These are phyloP conservation scores for Bombus balteatus DNA, from an alignment of 1,140 invertebrate species.

Conservation along the genomic window DNA sequence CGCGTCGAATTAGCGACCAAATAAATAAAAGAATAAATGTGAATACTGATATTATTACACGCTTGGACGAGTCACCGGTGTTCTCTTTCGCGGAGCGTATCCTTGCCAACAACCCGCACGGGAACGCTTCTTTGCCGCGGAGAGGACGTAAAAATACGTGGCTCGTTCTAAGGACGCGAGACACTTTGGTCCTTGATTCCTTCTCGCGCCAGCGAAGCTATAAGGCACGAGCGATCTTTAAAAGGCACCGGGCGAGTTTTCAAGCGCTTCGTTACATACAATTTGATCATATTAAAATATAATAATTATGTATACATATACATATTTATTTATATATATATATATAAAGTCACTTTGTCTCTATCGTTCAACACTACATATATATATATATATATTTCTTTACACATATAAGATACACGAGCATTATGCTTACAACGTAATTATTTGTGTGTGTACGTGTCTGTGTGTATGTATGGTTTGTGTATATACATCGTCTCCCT, in stretches of 20 bases:
- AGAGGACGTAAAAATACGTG: conserved; percentile 14
- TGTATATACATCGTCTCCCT: not conserved
- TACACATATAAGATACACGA: conserved; percentile 56
- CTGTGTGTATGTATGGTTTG: not conserved
- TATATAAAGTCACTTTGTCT: conserved; percentile 1
- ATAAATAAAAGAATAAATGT: conserved; percentile 60
- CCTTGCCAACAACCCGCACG: conserved; percentile 22
- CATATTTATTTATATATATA: conserved; percentile 35
- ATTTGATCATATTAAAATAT: conserved; percentile 70
- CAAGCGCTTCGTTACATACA: conserved; percentile 51
- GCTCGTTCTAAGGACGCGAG: conserved; percentile 46
- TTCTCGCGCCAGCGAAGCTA: conserved; percentile 55
- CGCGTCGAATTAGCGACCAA: conserved; percentile 1
- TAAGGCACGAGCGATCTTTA: conserved; percentile 72
- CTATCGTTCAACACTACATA: conserved; percentile 48
- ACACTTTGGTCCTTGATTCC: conserved; percentile 67
- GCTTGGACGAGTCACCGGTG: conserved; percentile 41
- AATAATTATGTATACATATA: conserved; percentile 59
- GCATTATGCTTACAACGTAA: conserved; percentile 56
- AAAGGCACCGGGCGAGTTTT: conserved; percentile 62
- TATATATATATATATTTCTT: conserved; percentile 55
- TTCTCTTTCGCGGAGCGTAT: not conserved
- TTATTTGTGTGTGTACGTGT: not conserved
- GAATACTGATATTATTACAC: conserved; percentile 59
- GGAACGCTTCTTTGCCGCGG: conserved; percentile 14